Evolutionary conservation across 2,797 vertebrate species (phyloP), one percentile per base, ranked within the genome.

Genomic region (Ammospiza maritima): DNA sequence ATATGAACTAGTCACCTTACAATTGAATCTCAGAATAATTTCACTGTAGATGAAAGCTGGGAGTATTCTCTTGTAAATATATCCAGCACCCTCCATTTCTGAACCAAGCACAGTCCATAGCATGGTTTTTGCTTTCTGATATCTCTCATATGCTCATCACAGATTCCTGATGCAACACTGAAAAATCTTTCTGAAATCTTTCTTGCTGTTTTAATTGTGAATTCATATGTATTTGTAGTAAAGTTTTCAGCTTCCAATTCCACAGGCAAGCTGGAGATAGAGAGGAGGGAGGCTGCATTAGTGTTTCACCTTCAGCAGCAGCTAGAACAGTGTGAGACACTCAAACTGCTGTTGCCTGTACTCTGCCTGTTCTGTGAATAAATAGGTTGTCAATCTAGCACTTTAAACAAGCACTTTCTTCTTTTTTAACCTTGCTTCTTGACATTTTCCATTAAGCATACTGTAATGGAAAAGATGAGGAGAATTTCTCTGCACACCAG

Each of bases 361-460:
- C 69, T 92, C 90, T 88, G 65, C 62, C 88, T 67, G 86, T 66
- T 93, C 75, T 90, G 76, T 89, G 89, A 94, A 95, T 96, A 96
- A 96, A 95, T 92, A 94, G 83, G 80, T 81, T 94, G 95, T 89
- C 88, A 95, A 88, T 95, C 79, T 62, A 51, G 83, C 83, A 88
- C 91, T 90, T 97, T 77, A 95, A 94, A 92, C 89, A 96, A 93
- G 91, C 75, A 51, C 81, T 94, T 89, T 86, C 79, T 93, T 93
- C 91, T 92, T 88, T 71, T 89, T 91, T 93, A 84, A 76, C 83
- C 88, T 69, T 54, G 44, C 83, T 95, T 94, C 95, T 92, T 93
- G 81, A 95, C 94, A 84, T 96, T 96, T 96, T 94, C 92, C 91
- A 94, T 96, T 96, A 92, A 89, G 90, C 54, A 57, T 83, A 17